Evolutionary conservation across 1,140 invertebrate species (phyloP).

Genomic region (Drosophila funebris): DNA sequence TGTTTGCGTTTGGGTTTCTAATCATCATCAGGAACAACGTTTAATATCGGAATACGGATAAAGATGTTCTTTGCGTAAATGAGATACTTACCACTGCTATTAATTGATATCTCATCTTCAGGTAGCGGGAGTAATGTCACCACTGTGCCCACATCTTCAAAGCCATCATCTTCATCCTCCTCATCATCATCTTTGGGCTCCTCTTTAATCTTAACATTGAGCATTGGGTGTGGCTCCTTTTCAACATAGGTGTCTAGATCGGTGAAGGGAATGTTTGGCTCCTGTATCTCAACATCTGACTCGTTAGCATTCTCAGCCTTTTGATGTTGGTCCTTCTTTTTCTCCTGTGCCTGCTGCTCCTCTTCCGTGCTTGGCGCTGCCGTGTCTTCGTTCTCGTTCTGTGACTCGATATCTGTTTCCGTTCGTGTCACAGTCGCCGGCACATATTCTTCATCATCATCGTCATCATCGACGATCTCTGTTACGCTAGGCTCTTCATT

Average conservation of each 20-base stretch:
- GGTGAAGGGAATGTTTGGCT: conserved; percentile 82
- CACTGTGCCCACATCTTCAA: conserved; percentile 85
- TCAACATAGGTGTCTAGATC: conserved; percentile 85
- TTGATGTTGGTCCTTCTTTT: conserved; percentile 25
- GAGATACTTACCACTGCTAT: conserved; percentile 74
- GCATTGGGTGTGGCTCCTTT: conserved; percentile 68
- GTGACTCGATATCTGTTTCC: conserved; percentile 44
- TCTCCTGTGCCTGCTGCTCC: conserved; percentile 19
- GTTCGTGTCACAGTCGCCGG: conserved; percentile 59
- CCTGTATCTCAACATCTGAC: conserved; percentile 82
- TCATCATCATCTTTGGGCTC: conserved; percentile 79
- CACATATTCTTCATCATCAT: conserved; percentile 83
- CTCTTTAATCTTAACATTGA: conserved; percentile 82
- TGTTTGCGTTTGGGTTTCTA: conserved; percentile 81
- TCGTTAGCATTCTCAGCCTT: conserved; percentile 62
- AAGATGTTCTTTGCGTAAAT: not conserved
- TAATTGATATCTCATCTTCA: conserved; percentile 77
- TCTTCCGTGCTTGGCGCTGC: not conserved
- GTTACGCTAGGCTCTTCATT: conserved; percentile 81
- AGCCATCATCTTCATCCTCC: conserved; percentile 85
- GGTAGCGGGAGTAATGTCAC: conserved; percentile 61
- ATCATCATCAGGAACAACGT: not conserved
- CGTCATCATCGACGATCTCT: conserved; percentile 81
- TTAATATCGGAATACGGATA: not conserved
- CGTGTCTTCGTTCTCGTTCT: conserved; percentile 44